Percentiles rank a stretch among this genome's conserved stretches.
phyloP scores from a whole-genome alignment of 92 coral and sea anemone genomes.

The Isaurus tuberculatus region DNA sequence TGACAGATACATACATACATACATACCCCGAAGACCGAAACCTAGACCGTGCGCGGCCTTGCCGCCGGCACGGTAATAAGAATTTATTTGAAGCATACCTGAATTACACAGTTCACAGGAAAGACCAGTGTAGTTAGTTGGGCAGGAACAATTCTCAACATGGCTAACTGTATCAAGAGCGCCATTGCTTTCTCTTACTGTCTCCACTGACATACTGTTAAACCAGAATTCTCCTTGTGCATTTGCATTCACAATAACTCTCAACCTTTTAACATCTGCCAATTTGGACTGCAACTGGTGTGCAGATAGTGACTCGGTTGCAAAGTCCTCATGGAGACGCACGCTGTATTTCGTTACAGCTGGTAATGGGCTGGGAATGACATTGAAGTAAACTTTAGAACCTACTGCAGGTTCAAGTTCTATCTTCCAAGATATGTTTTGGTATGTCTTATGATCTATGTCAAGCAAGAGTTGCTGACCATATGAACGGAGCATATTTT shows the following conservation, averaged over 20 bases:
- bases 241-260: constrained; percentile 45
- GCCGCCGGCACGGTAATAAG: no score
- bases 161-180: constrained; percentile 70
- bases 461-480: constrained; percentile 63
- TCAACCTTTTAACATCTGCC: constrained; percentile 61
- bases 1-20: no score
- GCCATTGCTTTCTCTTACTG: constrained; percentile 51
- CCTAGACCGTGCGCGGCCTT: no score
- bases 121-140: constrained; percentile 73
- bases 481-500: constrained; percentile 75
- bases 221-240: constrained; percentile 60
- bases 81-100: constrained; percentile 59
- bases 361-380: constrained; percentile 57
- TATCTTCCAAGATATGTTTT: constrained; percentile 43
- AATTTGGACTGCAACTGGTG: constrained; percentile 70
- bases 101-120: constrained; percentile 86
- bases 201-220: constrained; percentile 49
- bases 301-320: constrained; percentile 61
- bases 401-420: constrained; percentile 41
- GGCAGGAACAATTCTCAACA: constrained; percentile 93
- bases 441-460: constrained; percentile 31
- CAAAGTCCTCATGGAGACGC: constrained; percentile 75
- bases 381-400: constrained; percentile 45
- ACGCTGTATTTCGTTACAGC: constrained; percentile 56
- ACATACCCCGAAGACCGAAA: no score